Conservation (phyloP, 1,140 invertebrate species). For the Conus betulinus region DNA sequence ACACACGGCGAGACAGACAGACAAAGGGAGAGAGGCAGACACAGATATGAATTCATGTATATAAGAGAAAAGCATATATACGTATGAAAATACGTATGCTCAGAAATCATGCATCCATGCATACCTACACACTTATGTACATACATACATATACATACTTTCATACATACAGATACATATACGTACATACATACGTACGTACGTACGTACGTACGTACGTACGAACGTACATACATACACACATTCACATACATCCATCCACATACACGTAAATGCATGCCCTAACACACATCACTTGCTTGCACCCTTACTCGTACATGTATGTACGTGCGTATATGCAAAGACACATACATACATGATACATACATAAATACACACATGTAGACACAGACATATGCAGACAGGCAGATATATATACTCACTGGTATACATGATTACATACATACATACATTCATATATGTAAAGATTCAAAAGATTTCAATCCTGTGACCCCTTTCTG, state of each 20-base stretch:
- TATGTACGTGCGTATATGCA: neutral
- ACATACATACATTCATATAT: conserved; percentile 3
- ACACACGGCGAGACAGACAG: too few species aligned
- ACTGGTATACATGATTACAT: neutral
- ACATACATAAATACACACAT: neutral
- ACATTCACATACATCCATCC: neutral
- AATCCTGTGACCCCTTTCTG: too few species aligned
- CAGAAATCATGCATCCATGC: too few species aligned
- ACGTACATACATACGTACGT: too few species aligned
- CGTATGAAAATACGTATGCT: too few species aligned
- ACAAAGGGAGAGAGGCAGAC: too few species aligned
- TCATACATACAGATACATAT: neutral
- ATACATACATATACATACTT: neutral
- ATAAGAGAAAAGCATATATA: too few species aligned
- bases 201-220: too few species aligned
- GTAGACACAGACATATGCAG: neutral
- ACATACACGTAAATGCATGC: too few species aligned
- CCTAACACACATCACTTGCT: neutral
- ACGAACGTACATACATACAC: neutral
- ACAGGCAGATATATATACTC: neutral
- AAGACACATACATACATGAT: neutral
- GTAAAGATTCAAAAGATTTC: too few species aligned
- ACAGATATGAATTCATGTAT: too few species aligned
- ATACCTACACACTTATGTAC: too few species aligned
- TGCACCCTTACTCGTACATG: neutral